Base-by-base conservation (phyloP, 64 coral and sea anemone genomes). In the Porites australiensis region DNA sequence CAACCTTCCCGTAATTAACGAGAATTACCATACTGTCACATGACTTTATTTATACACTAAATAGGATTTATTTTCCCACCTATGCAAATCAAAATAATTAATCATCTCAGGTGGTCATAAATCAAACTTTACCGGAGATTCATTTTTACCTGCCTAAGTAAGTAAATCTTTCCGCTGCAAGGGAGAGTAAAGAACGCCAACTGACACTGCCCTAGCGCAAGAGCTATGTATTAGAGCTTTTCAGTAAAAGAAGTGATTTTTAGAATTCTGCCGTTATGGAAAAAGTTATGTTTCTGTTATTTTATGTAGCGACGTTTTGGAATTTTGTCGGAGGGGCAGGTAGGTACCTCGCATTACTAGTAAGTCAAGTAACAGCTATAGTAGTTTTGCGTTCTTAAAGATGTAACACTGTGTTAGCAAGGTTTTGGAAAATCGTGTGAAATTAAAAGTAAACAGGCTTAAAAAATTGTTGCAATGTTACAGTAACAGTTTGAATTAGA, bases 71-170 rank as follows among this genome's bases (percentile, higher is more conserved):
- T 84, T 52, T 19, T 66, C 46, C 16, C 81, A 84, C 45, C 81
- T 84, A 20, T 22, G 81, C 47, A 64, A 84, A 84, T 46, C 0
- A 12, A 51, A 68, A 3, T 22, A 68, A 51, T 84, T 21, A 67
- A 69, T 84, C 19, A 23, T 52, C n/a, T 69, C 81, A 84, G 81
- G 62, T 84, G 81, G 48, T 46, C 27, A 14, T 84, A 52, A 68
- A 65, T 51, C 23, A 23, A 50, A 50, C 81, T 8, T 46, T 19
- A 51, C 6, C 51, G 18, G 9, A 69, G 46, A 4, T 48, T 68
- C 23, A 0, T 67, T 68, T 50, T 50, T 68, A 46, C 6, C 11
- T 3, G 4, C 2, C 5, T 50, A 37, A 37, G 27, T 50, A 14
- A 83, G 68, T 23, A 51, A 68, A 68, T 84, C 81, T 21, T 15